Base-by-base conservation (phyloP, 2,113 vertebrate genomes). In the Silurus asotus region DNA sequence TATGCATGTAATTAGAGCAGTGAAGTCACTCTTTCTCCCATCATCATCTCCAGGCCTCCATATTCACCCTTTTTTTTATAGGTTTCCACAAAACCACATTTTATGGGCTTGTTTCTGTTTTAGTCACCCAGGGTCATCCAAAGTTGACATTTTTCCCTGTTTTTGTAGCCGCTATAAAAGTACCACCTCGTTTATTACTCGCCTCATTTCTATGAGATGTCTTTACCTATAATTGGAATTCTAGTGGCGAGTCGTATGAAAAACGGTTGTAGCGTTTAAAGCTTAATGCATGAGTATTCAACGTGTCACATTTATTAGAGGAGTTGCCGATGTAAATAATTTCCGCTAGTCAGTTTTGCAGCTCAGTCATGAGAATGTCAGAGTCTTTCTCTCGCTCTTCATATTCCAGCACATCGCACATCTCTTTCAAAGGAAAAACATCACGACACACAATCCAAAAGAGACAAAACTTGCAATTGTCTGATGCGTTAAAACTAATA, bases 71-170 rank as follows among this genome's bases (percentile, higher is more conserved):
- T 65, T 82, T 67, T 37, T 72, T 82, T 67, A 82, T 48, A 79
- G 9, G 25, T 55, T 59, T 81, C 67, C 65, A 65, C 85, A 83
- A 89, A 84, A 61, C 45, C 82, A 25, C 59, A 51, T 75, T 87
- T 89, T 87, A 62, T 75, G 55, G 55, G 45, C 28, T 82, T 87
- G 64, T 55, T 85, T 85, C 20, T 25, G 45, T 53, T 82, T 79
- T 19, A 79, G 75, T 75, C 58, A 37, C 75, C 17, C 17, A 53
- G 86, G 84, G 81, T 86, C 84, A n/a, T 81, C 69, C 84, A 87
- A 85, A 89, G 80, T 86, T 65, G 28, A 80, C 61, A 67, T 56
- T 28, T 58, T 75, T 56, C 62, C 19, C 15, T 78, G 25, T 84
- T 76, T 82, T 81, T 76, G 72, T 62, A 67, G 56, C n/a, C 67